Evolutionary conservation across 1,140 invertebrate genomes (phyloP), one percentile per base, ranked within the genome.

Genomic region (Drosophila lacteicornis): DNA sequence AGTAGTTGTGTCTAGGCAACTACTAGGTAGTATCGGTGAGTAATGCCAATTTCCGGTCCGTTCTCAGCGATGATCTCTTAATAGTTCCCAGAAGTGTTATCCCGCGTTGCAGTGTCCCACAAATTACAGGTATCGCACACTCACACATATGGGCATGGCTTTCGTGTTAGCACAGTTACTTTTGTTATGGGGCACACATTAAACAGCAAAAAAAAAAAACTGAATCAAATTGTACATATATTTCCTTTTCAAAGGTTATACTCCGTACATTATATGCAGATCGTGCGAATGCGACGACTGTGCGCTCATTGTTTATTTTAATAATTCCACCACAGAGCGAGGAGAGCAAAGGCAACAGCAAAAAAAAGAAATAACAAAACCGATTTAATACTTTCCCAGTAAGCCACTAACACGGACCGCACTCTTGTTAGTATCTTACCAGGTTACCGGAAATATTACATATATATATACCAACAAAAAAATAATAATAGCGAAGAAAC

Each of bases 221-320:
- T 51, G 27, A 30, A 46, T 46, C 50, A 22, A 43, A 43, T 19
- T 3, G 25, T 13, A 49, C 7, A 30, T 30, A 55, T 55, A 55
- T 75, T 17, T 47, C 40, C 45, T 45, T 38, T 38, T 40, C 40
- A 55, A 66, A 76, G 73, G 73, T 76, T 76, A 47, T 76, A 47
- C 27, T 43, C 46, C 4, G 15, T 22, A 40, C 36, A 56, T 56
- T 56, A 56, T 56, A 56, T 56, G 53, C 53, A 40, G 30, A 40
- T 58, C 50, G 47, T 56, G 68, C 63, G 36, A 71, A 38, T 22
- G 49, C 42, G 25, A 33, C 30, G 63, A 9, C 45, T 62, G 61
- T 56, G 53, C 51, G 53, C 38, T 46, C 55, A 25, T 56, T 76
- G 47, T 75, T 67, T 55, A 56, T 76, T 59, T 67, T 76, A 55